Evolutionary conservation across 2,797 vertebrate genomes (phyloP).

Genomic region (Erpetoichthys calabaricus): DNA sequence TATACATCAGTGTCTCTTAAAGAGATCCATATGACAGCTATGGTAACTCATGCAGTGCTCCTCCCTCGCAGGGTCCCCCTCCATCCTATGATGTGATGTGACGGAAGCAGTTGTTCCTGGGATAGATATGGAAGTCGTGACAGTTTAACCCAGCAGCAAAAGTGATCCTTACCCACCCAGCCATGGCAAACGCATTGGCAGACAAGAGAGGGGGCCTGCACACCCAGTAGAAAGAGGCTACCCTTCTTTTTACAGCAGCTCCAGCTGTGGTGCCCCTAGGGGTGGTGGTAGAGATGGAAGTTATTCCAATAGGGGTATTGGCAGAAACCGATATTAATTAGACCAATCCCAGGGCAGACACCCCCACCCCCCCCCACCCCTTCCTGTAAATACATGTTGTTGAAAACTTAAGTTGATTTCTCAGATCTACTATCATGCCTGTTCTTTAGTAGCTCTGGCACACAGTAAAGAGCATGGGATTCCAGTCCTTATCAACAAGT

Average conservation of each 20-base stretch:
- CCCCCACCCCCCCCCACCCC: too few species aligned
- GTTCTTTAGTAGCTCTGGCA: too few species aligned
- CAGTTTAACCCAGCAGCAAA: slow-evolving; percentile 97
- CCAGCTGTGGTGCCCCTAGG: slow-evolving; percentile 83
- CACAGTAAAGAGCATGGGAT: too few species aligned
- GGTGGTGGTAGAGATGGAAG: slow-evolving; percentile 73
- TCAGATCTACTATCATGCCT: too few species aligned
- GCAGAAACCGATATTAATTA: slow-evolving; percentile 87
- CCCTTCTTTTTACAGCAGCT: slow-evolving; percentile 91
- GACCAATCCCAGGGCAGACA: slow-evolving; percentile 26
- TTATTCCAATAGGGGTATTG: slow-evolving; percentile 90
- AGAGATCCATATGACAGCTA: slow-evolving; percentile 94
- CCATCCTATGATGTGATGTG: slow-evolving; percentile 98
- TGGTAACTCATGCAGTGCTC: slow-evolving; percentile 98
- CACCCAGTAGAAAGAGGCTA: slow-evolving; percentile 93
- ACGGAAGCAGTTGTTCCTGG: slow-evolving; percentile 97
- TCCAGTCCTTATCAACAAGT: too few species aligned
- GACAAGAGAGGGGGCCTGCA: slow-evolving; percentile 89
- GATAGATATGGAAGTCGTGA: slow-evolving; percentile 97
- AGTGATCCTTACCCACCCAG: slow-evolving; percentile 95
- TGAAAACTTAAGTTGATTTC: too few species aligned
- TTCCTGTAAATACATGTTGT: too few species aligned
- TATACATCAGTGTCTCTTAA: slow-evolving; percentile 91
- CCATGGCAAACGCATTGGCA: slow-evolving; percentile 83
- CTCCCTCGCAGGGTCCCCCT: slow-evolving; percentile 93